phyloP scores from a whole-genome alignment of 2,888 invertebrate species.

The Hermodice carunculata region DNA sequence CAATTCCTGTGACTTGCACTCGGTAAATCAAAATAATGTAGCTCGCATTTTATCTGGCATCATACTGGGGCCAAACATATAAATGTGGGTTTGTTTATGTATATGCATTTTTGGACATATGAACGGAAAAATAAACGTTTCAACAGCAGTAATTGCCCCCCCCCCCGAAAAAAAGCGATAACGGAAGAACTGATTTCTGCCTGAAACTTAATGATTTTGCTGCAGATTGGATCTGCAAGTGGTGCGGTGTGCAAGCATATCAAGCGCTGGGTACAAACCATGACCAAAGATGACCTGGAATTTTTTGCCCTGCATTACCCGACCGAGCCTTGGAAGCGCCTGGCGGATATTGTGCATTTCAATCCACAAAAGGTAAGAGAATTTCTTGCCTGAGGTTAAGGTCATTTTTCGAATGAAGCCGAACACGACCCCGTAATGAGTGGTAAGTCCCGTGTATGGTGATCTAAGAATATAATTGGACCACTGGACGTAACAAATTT shows the following conservation, averaged over 20 bases:
- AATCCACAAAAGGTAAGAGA: slow-evolving; percentile 62
- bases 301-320: slow-evolving; percentile 67
- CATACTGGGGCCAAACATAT: too few species aligned
- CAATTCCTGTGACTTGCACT: too few species aligned
- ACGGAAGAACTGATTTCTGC: too few species aligned
- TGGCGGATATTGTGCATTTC: slow-evolving; percentile 68
- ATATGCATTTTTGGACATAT: too few species aligned
- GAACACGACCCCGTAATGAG: not conserved
- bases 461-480: not conserved
- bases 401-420: not conserved
- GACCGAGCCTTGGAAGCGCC: slow-evolving; percentile 64
- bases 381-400: not conserved
- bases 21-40: too few species aligned
- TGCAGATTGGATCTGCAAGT: slow-evolving; percentile 63
- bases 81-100: too few species aligned
- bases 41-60: too few species aligned
- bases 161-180: too few species aligned
- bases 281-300: slow-evolving; percentile 62
- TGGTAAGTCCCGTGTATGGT: not conserved
- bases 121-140: too few species aligned
- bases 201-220: too few species aligned
- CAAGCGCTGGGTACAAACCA: slow-evolving; percentile 56
- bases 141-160: too few species aligned
- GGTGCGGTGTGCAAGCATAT: slow-evolving; percentile 64
- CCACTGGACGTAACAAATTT: too few species aligned